Base-by-base conservation (phyloP, 2,797 vertebrate species). In the Synaphobranchus kaupii region DNA sequence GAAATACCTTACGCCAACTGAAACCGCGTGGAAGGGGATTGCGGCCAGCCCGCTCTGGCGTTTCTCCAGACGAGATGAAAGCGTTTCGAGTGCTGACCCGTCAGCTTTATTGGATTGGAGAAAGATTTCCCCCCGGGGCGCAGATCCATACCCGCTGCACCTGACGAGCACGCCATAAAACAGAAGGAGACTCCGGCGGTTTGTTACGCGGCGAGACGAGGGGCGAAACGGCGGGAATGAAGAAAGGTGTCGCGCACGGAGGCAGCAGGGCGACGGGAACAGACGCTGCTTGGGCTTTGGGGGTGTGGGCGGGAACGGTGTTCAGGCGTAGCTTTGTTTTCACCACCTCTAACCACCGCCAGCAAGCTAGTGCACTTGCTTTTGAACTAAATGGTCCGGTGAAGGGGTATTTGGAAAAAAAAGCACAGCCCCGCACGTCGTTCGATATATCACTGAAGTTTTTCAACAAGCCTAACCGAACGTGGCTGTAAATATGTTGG, bases 41-140 rank as follows among this genome's bases (percentile, higher is more conserved):
- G n/a, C 78, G 56, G 50, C 44, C 56, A 63, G 63, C 78, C 47
- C 28, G 50, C 39, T 66, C 76, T 86, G 44, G 48, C 87, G 71
- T 82, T 56, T 80, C 84, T 85, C 87, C 86, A 85, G 84, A 52
- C 22, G n/a, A 90, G 90, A 92, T 85, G 87, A 87, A 90, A 90
- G 86, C 89, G 76, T 90, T 90, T 87, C 86, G 86, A 90, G 91
- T 25, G 87, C 91, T 92, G 92, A 93, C 89, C 87, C 87, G 86
- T 85, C 87, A 85, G 91, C 87, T 93, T 91, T 91, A 91, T 92
- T 88, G 91, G 87, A 91, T 86, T 85, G 87, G 81, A 48, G 87
- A 85, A 88, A 89, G 81, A 82, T 85, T 80, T 90, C 84, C 89
- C 91, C 58, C 60, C 17, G 76, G 88, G 89, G 91, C 83, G 89